Evolutionary conservation across 2,888 invertebrate genomes (phyloP).

Genomic region (Rhagophthalmus giganteus): DNA sequence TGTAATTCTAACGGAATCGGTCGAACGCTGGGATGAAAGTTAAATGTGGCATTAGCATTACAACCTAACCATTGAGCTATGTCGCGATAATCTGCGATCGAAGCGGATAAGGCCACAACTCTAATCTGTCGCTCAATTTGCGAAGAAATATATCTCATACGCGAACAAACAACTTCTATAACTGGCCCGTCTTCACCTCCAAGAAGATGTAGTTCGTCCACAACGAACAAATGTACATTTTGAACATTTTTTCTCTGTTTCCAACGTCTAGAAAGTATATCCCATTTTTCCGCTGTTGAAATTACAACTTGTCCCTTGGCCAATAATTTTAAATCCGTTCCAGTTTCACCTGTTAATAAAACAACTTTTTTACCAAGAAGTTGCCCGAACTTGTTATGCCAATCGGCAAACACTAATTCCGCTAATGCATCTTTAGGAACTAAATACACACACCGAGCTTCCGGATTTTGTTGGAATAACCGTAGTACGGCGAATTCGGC

Average conservation of each 20-base stretch:
- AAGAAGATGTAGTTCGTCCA: conserved; percentile 91
- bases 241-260: conserved; percentile 98
- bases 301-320: conserved; percentile 95
- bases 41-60: conserved; percentile 90
- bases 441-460: conserved; percentile 90
- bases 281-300: conserved; percentile 98
- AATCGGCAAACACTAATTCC: conserved; percentile 86
- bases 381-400: conserved; percentile 86
- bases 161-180: conserved; percentile 88
- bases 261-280: conserved; percentile 96
- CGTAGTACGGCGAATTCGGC: conserved; percentile 95
- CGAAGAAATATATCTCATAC: conserved; percentile 93
- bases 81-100: conserved; percentile 93
- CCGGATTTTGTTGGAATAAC: conserved; percentile 72
- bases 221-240: conserved; percentile 93
- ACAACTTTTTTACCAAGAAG: conserved; percentile 84
- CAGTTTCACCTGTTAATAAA: conserved; percentile 93
- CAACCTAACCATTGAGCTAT: conserved; percentile 97
- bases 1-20: conserved; percentile 94
- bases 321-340: conserved; percentile 90
- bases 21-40: conserved; percentile 97
- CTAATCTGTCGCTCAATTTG: conserved; percentile 89
- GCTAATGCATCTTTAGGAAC: conserved; percentile 92
- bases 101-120: conserved; percentile 91
- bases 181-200: conserved; percentile 93